Conservation (phyloP, 2,888 invertebrate genomes). For the Oligia strigilis region DNA sequence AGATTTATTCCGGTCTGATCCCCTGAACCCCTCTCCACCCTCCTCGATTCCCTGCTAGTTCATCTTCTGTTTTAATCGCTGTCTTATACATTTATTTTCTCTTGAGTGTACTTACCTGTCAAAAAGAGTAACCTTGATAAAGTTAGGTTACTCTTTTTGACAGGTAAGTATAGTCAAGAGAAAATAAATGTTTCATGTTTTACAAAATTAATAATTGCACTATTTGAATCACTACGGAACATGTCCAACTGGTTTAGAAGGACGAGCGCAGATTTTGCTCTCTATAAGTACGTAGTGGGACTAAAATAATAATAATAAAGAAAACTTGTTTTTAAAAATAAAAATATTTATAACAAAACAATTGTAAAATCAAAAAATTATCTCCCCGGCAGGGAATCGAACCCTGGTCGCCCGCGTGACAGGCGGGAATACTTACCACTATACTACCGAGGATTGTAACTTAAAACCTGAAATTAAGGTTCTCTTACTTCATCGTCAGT, state of each 20-base stretch:
- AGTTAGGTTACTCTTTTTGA: no score
- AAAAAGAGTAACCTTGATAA: no score
- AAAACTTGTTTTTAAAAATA: no score
- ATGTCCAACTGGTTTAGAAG: background rate
- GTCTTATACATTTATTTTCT: no score
- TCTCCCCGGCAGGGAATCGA: slow-evolving; percentile 66
- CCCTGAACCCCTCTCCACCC: no score
- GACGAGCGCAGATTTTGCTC: background rate
- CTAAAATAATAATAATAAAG: background rate
- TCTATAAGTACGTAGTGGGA: background rate
- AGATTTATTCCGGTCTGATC: no score
- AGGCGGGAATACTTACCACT: slow-evolving; percentile 91
- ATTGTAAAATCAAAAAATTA: background rate
- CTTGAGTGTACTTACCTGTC: no score
- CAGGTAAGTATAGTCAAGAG: no score
- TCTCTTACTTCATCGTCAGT: background rate
- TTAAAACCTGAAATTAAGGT: background rate
- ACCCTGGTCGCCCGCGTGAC: slow-evolving; percentile 88
- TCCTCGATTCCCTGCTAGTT: background rate
- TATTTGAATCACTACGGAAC: background rate
- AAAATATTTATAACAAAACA: background rate
- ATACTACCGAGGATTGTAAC: slow-evolving; percentile 76
- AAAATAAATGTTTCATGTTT: no score
- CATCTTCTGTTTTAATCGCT: no score
- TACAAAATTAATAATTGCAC: no score